A percentile compares a stretch with the other conserved stretches of the same genome.
phyloP scores from a whole-genome alignment of 1,140 invertebrate species.

The Holotrichia oblita region DNA sequence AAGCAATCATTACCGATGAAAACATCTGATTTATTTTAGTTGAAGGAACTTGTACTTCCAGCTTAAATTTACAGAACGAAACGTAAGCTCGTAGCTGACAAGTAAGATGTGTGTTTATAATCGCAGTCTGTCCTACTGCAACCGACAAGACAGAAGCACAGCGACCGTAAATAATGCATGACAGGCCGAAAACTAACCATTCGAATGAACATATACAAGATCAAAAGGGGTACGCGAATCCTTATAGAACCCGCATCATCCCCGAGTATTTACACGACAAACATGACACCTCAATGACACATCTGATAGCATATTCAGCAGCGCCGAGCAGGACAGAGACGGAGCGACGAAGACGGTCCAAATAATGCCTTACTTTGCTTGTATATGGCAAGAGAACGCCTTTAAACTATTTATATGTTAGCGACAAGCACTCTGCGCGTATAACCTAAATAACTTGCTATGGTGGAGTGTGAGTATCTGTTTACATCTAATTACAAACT shows the following conservation, averaged over 20 bases:
- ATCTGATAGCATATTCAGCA: conserved; percentile 17
- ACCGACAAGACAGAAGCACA: background rate
- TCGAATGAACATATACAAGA: conserved; percentile 8
- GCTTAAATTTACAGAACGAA: no score
- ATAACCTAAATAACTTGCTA: background rate
- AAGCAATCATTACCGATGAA: no score
- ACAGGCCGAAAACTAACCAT: conserved; percentile 4
- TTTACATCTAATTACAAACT: no score
- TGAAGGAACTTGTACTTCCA: no score
- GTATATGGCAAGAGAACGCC: background rate
- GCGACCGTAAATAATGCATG: background rate
- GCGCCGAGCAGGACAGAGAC: background rate
- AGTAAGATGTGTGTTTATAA: no score
- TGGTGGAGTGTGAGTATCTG: no score
- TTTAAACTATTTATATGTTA: background rate
- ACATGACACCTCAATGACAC: conserved; percentile 27
- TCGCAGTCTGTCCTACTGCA: no score
- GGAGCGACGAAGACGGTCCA: background rate
- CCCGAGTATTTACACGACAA: conserved; percentile 33
- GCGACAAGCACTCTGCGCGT: background rate
- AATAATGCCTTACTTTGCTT: background rate
- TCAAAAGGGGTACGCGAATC: conserved; percentile 23
- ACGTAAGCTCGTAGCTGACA: no score
- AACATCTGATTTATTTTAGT: no score
- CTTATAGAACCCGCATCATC: conserved; percentile 25